These are phyloP conservation scores for Sycophaga agraensis DNA, from an alignment of 1,140 invertebrate genomes.

Conservation along the genomic window DNA sequence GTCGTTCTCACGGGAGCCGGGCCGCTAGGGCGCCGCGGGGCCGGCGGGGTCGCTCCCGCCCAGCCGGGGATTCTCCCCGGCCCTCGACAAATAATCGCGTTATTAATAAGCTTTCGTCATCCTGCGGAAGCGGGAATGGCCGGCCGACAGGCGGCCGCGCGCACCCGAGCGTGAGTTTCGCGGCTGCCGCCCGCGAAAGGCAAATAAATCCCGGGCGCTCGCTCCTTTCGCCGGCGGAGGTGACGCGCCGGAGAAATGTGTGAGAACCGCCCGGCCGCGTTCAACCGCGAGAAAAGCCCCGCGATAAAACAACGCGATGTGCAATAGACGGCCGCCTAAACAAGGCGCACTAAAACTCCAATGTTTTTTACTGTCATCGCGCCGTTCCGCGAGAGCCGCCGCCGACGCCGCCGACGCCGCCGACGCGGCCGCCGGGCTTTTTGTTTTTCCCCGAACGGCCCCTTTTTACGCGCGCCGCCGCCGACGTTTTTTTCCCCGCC, in stretches of 20 bases:
- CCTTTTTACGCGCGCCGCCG: too few species aligned
- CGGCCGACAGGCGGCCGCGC: slow-evolving; percentile 27
- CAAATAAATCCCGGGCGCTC: slow-evolving; percentile 11
- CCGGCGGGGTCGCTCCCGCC: too few species aligned
- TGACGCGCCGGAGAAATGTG: slow-evolving; percentile 4
- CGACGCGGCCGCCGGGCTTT: too few species aligned
- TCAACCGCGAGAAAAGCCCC: slow-evolving; percentile 4
- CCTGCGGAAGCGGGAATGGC: slow-evolving; percentile 40
- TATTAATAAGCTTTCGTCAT: slow-evolving; percentile 37
- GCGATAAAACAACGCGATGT: background rate
- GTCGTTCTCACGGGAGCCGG: background rate
- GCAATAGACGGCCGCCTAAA: slow-evolving; percentile 1
- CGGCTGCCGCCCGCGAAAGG: slow-evolving; percentile 13
- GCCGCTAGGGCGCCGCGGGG: too few species aligned
- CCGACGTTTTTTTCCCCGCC: too few species aligned
- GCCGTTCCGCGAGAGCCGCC: too few species aligned
- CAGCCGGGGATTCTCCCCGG: slow-evolving; percentile 27
- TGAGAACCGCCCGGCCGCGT: slow-evolving; percentile 7
- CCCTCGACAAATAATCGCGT: slow-evolving; percentile 35
- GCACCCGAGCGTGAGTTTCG: slow-evolving; percentile 26
- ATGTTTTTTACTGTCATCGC: too few species aligned
- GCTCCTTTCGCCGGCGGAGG: slow-evolving; percentile 9
- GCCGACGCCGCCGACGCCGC: too few species aligned
- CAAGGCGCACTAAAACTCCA: background rate
- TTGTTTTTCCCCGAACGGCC: too few species aligned